Conservation (phyloP, 1,140 invertebrate genomes). For the Lepidurus couesii region DNA sequence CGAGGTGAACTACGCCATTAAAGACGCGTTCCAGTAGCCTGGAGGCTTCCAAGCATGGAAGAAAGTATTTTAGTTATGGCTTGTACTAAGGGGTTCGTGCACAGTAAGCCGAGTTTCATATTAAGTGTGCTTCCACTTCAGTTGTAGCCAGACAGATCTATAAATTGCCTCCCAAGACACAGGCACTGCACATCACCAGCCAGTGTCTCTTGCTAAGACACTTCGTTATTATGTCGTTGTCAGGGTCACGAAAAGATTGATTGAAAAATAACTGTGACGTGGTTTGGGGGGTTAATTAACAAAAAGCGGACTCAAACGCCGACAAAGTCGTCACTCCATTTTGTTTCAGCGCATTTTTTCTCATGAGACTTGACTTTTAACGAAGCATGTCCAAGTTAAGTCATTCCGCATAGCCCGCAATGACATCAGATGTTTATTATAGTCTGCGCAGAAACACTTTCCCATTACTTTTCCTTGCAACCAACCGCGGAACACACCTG, state of each 20-base stretch:
- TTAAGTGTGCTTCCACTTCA: background rate
- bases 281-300: slow-evolving; percentile 3
- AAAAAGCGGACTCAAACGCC: background rate
- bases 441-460: background rate
- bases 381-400: background rate
- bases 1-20: background rate
- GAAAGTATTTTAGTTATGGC: slow-evolving; percentile 22
- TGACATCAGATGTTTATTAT: slow-evolving; percentile 8
- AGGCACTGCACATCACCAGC: background rate
- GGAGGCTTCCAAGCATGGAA: background rate
- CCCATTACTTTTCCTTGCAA: background rate
- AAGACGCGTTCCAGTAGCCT: slow-evolving; percentile 20
- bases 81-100: slow-evolving; percentile 6
- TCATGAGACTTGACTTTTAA: background rate
- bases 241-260: background rate
- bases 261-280: background rate
- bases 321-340: background rate
- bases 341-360: background rate
- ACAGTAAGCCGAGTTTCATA: background rate
- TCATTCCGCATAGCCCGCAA: background rate
- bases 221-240: background rate
- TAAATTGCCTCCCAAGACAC: background rate
- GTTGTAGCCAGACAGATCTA: background rate
- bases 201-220: background rate
- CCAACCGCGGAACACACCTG: background rate